Base-by-base conservation (phyloP, 2,888 invertebrate genomes). In the Anodontia alba region DNA sequence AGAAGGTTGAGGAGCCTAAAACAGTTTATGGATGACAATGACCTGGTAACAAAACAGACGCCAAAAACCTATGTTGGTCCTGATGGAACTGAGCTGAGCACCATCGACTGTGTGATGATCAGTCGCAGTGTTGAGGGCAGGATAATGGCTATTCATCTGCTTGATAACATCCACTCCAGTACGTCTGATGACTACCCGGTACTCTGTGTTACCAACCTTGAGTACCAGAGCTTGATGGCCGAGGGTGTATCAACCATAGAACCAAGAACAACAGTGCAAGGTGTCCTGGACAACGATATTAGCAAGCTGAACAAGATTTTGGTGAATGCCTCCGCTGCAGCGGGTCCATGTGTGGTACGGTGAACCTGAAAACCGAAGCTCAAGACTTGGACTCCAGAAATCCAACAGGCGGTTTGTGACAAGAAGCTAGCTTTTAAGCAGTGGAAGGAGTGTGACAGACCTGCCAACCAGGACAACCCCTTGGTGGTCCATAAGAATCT, bases 11-110 rank as follows among this genome's bases (percentile, higher is more conserved):
- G 33, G 17, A 66, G 38, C 17, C 36, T 67, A 2, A 23, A n/a
- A n/a, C 29, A 74, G 7, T 74, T 74, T 46, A 66, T 74, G 23
- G 12, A 67, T 10, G 67, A 67, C 33, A 29, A 43, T 29, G 36
- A 31, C 15, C 46, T 74, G 42, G 15, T 15, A 42, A 42, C 42
- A 42, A 42, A 42, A 42, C 42, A 8, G 42, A 42, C 42, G 42
- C 42, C 42, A 42, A 42, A 42, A 42, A 42, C 42, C 15, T 42
- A 42, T 42, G 15, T 42, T 42, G 42, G 15, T 15, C 42, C 42
- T 42, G 15, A 42, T 42, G 42, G 42, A 42, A 42, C 42, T 8
- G 8, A 42, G 42, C 8, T 42, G 8, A 42, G 42, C 42, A 42
- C 42, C 15, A 42, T 42, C 42, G 42, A 42, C 15, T 42, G 15